phyloP scores from a whole-genome alignment of 2,797 vertebrate species.

The Lacerta agilis region DNA sequence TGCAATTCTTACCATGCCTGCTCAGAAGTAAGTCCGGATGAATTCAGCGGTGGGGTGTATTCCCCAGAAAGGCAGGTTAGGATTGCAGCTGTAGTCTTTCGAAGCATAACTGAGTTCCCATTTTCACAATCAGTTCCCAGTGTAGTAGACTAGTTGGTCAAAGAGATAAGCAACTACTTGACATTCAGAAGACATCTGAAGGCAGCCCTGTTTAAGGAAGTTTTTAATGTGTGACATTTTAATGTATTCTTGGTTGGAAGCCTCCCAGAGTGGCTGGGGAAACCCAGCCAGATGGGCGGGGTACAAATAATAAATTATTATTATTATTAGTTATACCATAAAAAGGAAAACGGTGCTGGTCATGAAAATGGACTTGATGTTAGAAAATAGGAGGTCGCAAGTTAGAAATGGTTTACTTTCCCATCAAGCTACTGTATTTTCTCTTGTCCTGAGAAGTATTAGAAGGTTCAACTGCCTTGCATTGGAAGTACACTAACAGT shows the following conservation, averaged over 20 bases:
- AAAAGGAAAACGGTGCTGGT: not conserved
- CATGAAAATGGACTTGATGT: not conserved
- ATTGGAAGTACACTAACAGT: not conserved
- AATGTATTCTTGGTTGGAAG: too few species aligned
- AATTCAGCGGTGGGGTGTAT: not conserved
- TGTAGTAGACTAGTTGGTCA: not conserved
- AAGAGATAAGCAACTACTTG: too few species aligned
- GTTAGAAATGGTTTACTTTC: not conserved
- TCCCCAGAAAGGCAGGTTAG: too few species aligned
- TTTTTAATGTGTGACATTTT: too few species aligned
- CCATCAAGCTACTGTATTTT: not conserved
- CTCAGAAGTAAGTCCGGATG: too few species aligned
- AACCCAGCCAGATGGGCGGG: too few species aligned
- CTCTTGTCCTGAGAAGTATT: not conserved
- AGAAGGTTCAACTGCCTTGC: not conserved
- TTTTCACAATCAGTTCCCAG: not conserved
- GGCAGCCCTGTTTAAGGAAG: too few species aligned
- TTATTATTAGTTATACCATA: too few species aligned
- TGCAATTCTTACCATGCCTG: too few species aligned
- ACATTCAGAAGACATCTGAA: too few species aligned
- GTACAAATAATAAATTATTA: too few species aligned
- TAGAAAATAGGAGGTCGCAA: not conserved
- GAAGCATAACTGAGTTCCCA: not conserved
- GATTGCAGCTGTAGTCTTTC: not conserved
- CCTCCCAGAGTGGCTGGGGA: too few species aligned